Evolutionary conservation across 2,797 vertebrate species (phyloP).

Genomic region (Amniataba percoides): DNA sequence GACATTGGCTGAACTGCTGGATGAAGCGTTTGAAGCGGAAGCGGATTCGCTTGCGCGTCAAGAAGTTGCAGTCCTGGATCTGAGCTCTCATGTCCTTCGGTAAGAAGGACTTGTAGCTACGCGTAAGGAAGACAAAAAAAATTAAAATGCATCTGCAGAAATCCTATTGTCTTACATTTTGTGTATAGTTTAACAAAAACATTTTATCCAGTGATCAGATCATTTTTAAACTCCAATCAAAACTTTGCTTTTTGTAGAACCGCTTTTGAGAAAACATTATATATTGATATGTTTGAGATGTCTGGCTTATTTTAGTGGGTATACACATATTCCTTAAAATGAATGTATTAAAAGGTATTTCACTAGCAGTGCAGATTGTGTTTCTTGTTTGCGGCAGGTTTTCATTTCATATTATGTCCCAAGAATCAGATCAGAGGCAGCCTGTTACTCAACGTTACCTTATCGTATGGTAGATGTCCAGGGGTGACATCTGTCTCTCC

Average conservation of each 20-base stretch:
- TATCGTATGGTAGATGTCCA: conserved; percentile 92
- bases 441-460: conserved; percentile 84
- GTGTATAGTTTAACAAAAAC: no score
- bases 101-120: conserved; percentile 96
- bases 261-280: not conserved
- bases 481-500: conserved; percentile 90
- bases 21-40: conserved; percentile 92
- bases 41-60: conserved; percentile 96
- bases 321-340: not conserved
- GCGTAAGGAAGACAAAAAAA: not conserved
- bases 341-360: no score
- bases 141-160: not conserved
- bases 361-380: not conserved
- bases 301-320: not conserved
- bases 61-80: conserved; percentile 95
- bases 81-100: conserved; percentile 93
- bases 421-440: not conserved
- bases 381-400: no score
- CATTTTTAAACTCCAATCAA: not conserved
- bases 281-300: not conserved
- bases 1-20: conserved; percentile 82
- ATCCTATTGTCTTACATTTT: not conserved
- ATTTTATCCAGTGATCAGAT: not conserved
- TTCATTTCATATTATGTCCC: not conserved
- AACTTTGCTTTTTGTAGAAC: no score